Evolutionary conservation across 2,797 vertebrate genomes (phyloP), one percentile per base, ranked within the genome.

Genomic region (Gastrophryne carolinensis): DNA sequence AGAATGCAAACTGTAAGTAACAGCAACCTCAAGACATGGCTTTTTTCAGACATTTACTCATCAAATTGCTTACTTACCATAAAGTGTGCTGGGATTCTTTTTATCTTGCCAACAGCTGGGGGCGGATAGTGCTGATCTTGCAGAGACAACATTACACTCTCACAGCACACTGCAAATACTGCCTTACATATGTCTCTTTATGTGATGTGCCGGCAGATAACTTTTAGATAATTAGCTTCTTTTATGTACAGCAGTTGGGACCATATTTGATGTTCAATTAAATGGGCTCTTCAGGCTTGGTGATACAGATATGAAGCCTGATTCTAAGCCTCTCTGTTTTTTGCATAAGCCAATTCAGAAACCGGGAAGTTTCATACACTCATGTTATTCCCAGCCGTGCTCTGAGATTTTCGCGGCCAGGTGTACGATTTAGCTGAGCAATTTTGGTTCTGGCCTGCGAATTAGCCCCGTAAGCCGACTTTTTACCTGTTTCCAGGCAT

Each of bases 1-100:
- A 17, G 58, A 71, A 71, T 49, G 41, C n/a, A 57, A 70, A 77
- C 67, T 64, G 66, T 77, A 77, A 77, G 74, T 64, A 77, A 77
- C 35, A 57, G 26, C 44, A 77, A 77, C 67, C 74, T 77, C 58
- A 70, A 58, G 65, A 71, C 50, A 77, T 71, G 29, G 41, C 63
- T 57, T 64, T 70, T 64, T 68, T 65, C n/a, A 57, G 74, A 58
- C 58, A n/a, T 49, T 56, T 53, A 54, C 44, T 47, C 37, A 71
- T 71, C 49, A 52, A 70, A 69, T 56, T 19, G 50, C 73, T 69
- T 71, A 77, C 70, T 77, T 77, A 71, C 37, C 7, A 37, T 77
- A 71, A 77, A 70, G 71, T 56, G 50, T 65, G n/a, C 47, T 58
- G 56, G 35, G 54, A 62, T 70, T 44, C 66, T 64, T 63, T 54